phyloP scores from a whole-genome alignment of 2,888 invertebrate species.

The Lissocephala sabroskyi region DNA sequence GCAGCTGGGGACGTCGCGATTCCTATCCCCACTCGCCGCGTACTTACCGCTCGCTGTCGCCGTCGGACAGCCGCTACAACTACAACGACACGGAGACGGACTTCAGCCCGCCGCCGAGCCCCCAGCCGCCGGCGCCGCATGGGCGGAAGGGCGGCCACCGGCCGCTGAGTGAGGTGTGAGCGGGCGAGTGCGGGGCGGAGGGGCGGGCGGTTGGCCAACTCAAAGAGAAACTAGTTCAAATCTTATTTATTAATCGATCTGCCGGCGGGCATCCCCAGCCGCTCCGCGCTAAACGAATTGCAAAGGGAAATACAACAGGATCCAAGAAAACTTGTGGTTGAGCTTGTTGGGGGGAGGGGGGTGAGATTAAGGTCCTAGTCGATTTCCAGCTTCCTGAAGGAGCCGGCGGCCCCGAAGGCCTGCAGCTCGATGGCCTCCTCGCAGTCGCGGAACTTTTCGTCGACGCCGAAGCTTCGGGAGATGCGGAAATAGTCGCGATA shows the following conservation, averaged over 20 bases:
- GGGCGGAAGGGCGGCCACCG: conserved; percentile 70
- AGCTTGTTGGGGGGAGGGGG: too few relatives aligned
- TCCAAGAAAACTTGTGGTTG: too few relatives aligned
- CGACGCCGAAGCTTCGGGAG: conserved; percentile 58
- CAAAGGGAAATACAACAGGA: background rate
- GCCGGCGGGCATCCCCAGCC: conserved; percentile 21
- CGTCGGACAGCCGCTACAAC: conserved; percentile 71
- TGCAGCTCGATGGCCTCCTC: conserved; percentile 8
- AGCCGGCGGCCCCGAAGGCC: conserved; percentile 68
- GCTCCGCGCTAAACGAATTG: background rate
- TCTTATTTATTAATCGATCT: conserved; percentile 54
- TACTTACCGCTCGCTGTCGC: conserved; percentile 70
- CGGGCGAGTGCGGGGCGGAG: conserved; percentile 3
- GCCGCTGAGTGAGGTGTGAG: conserved; percentile 41
- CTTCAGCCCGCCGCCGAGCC: conserved; percentile 78
- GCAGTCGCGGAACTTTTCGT: conserved; percentile 59
- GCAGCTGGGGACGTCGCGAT: conserved; percentile 61
- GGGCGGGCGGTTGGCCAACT: conserved; percentile 35
- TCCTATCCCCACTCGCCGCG: conserved; percentile 67
- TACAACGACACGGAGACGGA: conserved; percentile 81
- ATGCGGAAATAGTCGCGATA: conserved; percentile 65
- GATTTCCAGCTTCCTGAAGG: conserved; percentile 68
- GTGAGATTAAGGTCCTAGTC: conserved; percentile 47
- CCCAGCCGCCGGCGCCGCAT: conserved; percentile 71
- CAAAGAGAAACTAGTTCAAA: conserved; percentile 63